Evolutionary conservation across 2,888 invertebrate genomes (phyloP), one percentile per base, ranked within the genome.

Genomic region (Luperina nickerlii): DNA sequence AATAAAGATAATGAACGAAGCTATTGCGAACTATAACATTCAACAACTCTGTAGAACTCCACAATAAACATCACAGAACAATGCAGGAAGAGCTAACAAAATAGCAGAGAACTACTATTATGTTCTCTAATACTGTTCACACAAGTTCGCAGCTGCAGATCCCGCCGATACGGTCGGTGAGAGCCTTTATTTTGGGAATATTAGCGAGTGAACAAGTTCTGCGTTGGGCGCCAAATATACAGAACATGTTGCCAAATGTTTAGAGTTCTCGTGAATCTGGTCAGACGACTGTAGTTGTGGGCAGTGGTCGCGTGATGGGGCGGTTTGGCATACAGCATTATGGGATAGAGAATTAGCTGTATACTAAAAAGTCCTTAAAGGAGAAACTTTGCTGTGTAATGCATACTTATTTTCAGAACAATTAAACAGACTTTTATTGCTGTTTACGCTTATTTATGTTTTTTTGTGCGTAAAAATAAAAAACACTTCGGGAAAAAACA

Each of bases 111-210:
- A 86, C 79, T 70, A 71, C 81, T 79, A 84, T 86, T 84, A 86
- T 86, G 66, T 74, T 74, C 83, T 65, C 75, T 86, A 78, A 86
- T 81, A 69, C 68, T 77, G 79, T 87, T 86, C 70, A 72, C 51
- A 82, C 76, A 82, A 78, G 77, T 81, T 84, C 24, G 45, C 84
- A 87, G 82, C 84, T 87, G 87, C 79, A 63, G 72, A 74, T 60
- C 65, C 66, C 73, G 20, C 62, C 74, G 81, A 74, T 71, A 74
- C 71, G 70, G 76, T 84, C n/a, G 60, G 75, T 65, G 67, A 51
- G 66, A 78, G 78, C 78, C 87, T 87, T 87, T 87, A 87, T 87
- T 84, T 82, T 65, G 74, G 70, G 54, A 72, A 84, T 87, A 82
- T 82, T 74, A 82, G 84, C n/a, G 70, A 70, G 51, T 48, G 77